Conservation (phyloP, 1,140 invertebrate species). For the Apis laboriosa region DNA sequence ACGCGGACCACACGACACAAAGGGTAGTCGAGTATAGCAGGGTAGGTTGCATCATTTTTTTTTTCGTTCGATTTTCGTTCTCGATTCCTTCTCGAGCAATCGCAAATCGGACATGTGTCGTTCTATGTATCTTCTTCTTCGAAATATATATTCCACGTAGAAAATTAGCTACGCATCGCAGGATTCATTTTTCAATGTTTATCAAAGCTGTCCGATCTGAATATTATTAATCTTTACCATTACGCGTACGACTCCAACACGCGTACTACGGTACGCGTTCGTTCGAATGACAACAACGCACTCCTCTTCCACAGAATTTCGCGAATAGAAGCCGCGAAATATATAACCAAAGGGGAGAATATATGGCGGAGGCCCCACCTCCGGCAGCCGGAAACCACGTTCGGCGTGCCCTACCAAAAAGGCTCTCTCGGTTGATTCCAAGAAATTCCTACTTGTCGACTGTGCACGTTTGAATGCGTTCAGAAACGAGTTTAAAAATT, state of each 20-base stretch:
- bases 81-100: too few species aligned
- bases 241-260: neutral
- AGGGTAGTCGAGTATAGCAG: too few species aligned
- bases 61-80: too few species aligned
- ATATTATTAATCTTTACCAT: neutral
- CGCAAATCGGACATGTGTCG: too few species aligned
- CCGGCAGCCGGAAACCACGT: constrained; percentile 38
- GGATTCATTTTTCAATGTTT: neutral
- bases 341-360: constrained; percentile 54
- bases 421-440: constrained; percentile 66
- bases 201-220: neutral
- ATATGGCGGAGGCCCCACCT: constrained; percentile 40
- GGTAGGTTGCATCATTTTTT: too few species aligned
- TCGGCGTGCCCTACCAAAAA: constrained; percentile 37
- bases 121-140: too few species aligned
- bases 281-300: constrained; percentile 32
- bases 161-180: neutral
- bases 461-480: constrained; percentile 73
- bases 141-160: too few species aligned
- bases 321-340: constrained; percentile 41
- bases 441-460: constrained; percentile 73
- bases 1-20: too few species aligned
- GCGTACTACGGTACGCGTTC: neutral
- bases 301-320: constrained; percentile 2
- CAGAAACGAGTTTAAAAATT: constrained; percentile 80